These are phyloP conservation scores for Sarcophaga rosellei DNA, from an alignment of 2,888 invertebrate genomes.

Conservation along the genomic window DNA sequence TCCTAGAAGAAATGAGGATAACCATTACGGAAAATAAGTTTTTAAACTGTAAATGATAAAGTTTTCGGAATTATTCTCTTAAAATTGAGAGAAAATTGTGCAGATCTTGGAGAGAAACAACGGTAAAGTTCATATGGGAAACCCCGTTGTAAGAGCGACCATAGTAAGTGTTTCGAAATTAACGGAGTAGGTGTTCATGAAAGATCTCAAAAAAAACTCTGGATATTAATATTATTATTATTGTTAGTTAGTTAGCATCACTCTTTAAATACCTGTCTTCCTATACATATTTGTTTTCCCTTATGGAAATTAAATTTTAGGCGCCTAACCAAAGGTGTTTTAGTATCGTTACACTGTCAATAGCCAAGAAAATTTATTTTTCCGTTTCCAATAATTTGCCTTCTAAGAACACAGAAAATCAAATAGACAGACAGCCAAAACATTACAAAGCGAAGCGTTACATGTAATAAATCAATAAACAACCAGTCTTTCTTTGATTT, in stretches of 20 bases:
- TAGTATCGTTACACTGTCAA: slow-evolving; percentile 2
- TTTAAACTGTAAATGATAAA: too few species aligned
- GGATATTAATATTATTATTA: too few species aligned
- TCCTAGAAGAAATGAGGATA: too few species aligned
- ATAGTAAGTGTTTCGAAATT: too few species aligned
- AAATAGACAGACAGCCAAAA: not conserved
- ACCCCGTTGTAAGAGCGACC: too few species aligned
- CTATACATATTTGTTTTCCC: not conserved
- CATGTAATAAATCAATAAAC: slow-evolving; percentile 62
- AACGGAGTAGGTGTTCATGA: too few species aligned
- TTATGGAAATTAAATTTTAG: not conserved
- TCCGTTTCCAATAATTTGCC: slow-evolving; percentile 13
- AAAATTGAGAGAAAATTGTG: not conserved
- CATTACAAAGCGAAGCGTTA: slow-evolving; percentile 1
- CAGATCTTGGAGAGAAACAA: too few species aligned
- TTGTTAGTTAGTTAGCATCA: too few species aligned
- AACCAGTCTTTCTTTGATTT: slow-evolving; percentile 39
- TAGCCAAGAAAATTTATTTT: slow-evolving; percentile 25
- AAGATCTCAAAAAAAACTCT: too few species aligned
- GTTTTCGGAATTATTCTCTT: not conserved
- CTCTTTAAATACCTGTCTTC: too few species aligned
- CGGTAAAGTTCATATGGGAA: too few species aligned
- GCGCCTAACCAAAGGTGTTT: slow-evolving; percentile 17
- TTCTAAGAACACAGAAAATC: slow-evolving; percentile 31
- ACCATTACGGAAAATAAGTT: too few species aligned